phyloP scores from a whole-genome alignment of 2,113 vertebrate genomes.

The Albula goreensis region DNA sequence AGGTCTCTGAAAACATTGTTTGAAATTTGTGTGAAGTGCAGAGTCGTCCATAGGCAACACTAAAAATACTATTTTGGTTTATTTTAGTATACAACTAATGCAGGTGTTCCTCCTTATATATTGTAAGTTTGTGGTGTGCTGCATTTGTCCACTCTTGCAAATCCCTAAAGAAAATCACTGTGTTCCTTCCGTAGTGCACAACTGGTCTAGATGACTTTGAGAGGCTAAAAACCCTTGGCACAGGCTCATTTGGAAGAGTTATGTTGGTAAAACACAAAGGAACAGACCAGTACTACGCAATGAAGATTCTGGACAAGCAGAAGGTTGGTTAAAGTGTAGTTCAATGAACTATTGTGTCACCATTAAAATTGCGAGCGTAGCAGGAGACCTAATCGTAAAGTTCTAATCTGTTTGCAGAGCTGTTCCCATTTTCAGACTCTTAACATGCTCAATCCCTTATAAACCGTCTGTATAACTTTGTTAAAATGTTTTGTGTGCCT shows the following conservation, averaged over 20 bases:
- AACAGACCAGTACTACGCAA: conserved; percentile 95
- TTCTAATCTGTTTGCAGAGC: no score
- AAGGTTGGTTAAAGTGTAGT: conserved; percentile 76
- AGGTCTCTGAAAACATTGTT: background rate
- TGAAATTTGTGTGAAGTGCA: no score
- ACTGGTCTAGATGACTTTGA: conserved; percentile 96
- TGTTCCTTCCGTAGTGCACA: conserved; percentile 77
- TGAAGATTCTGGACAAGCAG: conserved; percentile 99
- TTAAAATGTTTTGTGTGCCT: no score
- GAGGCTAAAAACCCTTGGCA: conserved; percentile 94
- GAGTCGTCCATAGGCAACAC: no score
- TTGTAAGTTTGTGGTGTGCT: no score
- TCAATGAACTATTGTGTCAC: background rate
- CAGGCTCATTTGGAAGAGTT: conserved; percentile 95
- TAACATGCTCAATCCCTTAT: no score
- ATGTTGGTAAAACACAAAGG: conserved; percentile 98
- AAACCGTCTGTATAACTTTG: no score
- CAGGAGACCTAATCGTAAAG: no score
- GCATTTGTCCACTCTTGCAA: no score
- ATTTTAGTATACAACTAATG: no score
- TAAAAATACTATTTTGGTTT: no score
- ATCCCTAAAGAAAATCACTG: background rate
- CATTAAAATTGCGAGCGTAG: background rate
- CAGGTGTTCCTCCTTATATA: background rate
- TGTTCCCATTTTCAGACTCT: no score